Base-by-base conservation (phyloP, 2,797 vertebrate genomes). In the Callimico goeldii region DNA sequence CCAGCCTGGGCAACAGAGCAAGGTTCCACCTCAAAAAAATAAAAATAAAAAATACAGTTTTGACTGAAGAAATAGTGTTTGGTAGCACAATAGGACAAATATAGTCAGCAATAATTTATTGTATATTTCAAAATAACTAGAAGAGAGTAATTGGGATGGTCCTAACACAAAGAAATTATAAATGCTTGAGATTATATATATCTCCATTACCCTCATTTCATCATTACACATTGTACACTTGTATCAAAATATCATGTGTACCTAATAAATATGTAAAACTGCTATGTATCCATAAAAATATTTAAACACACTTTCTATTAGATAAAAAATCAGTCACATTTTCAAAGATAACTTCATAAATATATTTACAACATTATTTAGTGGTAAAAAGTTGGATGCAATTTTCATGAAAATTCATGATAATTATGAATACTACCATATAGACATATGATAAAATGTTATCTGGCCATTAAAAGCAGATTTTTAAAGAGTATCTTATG, bases 331-430 rank as follows among this genome's bases (percentile, higher is more conserved):
- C 15, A 17, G 15, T 67, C 61, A 82, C 3, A 83, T 92, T 82
- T 80, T 83, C 20, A 96, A 84, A 75, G 24, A 58, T 48, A 77
- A 91, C 20, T 70, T 92, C 7, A 43, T 93, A 87, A 90, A 97
- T 72, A 77, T 61, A n/a, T 90, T 81, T 5, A 55, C 83, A 77
- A 52, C 20, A 92, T 57, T 55, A 91, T 50, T 87, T 70, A 81
- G 19, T 76, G 4, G 14, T 70, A 57, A 80, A 86, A 91, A 41
- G 75, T 33, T n/a, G 14, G 6, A 52, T 76, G 17, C 4, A 84
- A 90, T 80, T 15, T 73, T 83, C 13, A 95, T 61, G 43, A 80
- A 90, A n/a, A 50, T 73, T 76, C 70, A 58, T 55, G 11, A 88
- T 50, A 82, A 17, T 57, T 28, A 64, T 48, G 6, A 30, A 94